Base-by-base conservation (phyloP, 1,140 invertebrate genomes). In the Medauroidea extradentata region DNA sequence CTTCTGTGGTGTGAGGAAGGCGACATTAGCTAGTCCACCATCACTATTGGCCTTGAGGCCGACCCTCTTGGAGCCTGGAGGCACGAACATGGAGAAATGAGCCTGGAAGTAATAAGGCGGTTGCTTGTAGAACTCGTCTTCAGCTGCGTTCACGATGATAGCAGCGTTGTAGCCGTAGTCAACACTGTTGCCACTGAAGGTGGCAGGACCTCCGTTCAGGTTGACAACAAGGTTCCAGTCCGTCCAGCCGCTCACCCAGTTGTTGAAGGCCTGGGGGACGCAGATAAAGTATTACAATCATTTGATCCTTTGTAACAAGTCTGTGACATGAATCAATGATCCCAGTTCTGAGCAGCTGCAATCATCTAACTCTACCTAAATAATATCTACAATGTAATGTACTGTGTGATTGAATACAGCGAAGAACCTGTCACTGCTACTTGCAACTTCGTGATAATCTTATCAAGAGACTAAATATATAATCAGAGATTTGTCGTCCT, bases 151-250 rank as follows among this genome's bases (percentile, higher is more conserved):
- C 0, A 91, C 84, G 50, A 95, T 81, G 27, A 95, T 84, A 0
- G 91, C 80, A 1, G 90, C 76, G 29, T 34, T 34, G 29, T 34
- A 34, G 29, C 29, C 29, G 29, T 34, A 11, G 70, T 94, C 91
- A 0, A 91, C 88, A 67, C 77, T 81, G 67, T 93, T 91, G 2
- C 84, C 69, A 0, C 82, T 83, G 83, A 86, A 93, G 69, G 86
- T 94, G 29, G 29, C 29, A 1, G 92, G 91, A 3, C 91, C 92
- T 44, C 93, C 93, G n/a, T 76, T 65, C 66, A 81, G 74, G 69
- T 91, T 79, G 14, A 96, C 71, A 19, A 83, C 87, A 0, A 96
- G 73, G 73, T 96, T 96, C 93, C 93, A 96, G 70, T 96, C 93
- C 3, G 90, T 79, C 90, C 91, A 94, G 2, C 89, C 85, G 70